phyloP scores from a whole-genome alignment of 2,113 vertebrate genomes.

The Spermophilus dauricus region DNA sequence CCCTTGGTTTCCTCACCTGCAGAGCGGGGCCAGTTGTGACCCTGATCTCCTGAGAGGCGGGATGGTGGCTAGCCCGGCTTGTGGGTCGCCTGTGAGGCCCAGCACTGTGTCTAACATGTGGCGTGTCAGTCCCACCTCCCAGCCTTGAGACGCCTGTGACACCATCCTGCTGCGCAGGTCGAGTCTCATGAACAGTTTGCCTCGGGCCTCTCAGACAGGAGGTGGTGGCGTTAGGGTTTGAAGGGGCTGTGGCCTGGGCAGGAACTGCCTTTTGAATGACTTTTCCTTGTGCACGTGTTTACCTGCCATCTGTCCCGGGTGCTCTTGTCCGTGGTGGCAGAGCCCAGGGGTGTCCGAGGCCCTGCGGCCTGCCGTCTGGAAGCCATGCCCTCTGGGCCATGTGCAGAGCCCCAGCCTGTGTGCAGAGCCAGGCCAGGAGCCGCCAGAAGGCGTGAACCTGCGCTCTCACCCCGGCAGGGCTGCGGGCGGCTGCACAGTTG shows the following conservation, averaged over 20 bases:
- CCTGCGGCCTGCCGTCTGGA: rapidly evolving
- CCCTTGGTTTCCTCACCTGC: too few species aligned
- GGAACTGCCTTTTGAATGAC: neutral
- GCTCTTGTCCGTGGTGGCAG: too few species aligned
- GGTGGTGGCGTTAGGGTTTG: neutral
- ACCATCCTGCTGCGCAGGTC: neutral
- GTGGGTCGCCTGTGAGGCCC: neutral
- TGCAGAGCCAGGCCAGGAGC: too few species aligned
- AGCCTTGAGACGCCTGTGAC: too few species aligned
- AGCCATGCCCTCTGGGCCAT: neutral
- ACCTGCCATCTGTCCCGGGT: rapidly evolving
- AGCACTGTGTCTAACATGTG: neutral
- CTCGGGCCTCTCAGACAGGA: neutral
- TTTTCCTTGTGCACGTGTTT: neutral
- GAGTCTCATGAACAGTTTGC: neutral
- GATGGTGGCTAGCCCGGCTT: neutral
- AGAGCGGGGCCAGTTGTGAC: neutral
- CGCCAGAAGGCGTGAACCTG: neutral
- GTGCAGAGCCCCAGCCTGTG: rapidly evolving
- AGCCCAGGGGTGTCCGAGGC: too few species aligned
- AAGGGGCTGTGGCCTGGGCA: neutral
- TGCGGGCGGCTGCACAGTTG: too few species aligned
- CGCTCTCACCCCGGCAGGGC: neutral
- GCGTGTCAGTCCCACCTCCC: neutral
- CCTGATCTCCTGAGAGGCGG: neutral